phyloP scores from a whole-genome alignment of 53 echinoderm and acorn worm species.

The Echinometra lucunter region DNA sequence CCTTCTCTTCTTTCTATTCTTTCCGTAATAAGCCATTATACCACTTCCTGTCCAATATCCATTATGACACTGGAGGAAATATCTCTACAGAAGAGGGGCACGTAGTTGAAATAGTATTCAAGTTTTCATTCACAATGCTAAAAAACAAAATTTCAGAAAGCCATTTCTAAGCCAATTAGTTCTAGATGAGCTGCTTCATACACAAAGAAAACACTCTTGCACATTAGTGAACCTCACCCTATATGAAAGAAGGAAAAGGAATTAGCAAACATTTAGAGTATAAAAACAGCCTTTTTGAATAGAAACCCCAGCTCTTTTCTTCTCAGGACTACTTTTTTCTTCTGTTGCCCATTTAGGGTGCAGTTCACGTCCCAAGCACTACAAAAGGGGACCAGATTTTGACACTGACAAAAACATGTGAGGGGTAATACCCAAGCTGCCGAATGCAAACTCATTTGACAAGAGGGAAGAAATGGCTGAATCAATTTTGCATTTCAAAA shows the following conservation, averaged over 20 bases:
- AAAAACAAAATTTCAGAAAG: constrained; percentile 48
- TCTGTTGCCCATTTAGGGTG: constrained; percentile 58
- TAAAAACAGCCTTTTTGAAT: not conserved
- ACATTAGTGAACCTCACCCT: constrained; percentile 19
- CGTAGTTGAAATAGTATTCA: constrained; percentile 3
- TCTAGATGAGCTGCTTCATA: constrained; percentile 35
- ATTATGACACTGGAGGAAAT: not conserved
- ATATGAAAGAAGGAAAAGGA: not conserved
- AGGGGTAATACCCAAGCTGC: constrained; percentile 45
- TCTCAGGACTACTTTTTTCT: not conserved
- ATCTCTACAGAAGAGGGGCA: not conserved
- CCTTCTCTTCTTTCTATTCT: constrained; percentile 9
- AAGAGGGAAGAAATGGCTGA: constrained; percentile 31
- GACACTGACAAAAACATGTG: constrained; percentile 49
- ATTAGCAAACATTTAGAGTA: constrained; percentile 61
- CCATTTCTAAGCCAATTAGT: constrained; percentile 64
- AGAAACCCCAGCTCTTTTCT: not conserved
- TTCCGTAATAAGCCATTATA: not conserved
- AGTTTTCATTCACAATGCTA: constrained; percentile 13
- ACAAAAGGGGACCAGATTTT: constrained; percentile 58
- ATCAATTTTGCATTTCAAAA: constrained; percentile 31
- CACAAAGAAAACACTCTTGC: constrained; percentile 42
- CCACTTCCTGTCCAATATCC: constrained; percentile 32
- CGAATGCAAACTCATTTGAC: constrained; percentile 43
- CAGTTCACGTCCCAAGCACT: not conserved